phyloP scores from a whole-genome alignment of 2,113 vertebrate genomes.

The Caranx ignobilis region DNA sequence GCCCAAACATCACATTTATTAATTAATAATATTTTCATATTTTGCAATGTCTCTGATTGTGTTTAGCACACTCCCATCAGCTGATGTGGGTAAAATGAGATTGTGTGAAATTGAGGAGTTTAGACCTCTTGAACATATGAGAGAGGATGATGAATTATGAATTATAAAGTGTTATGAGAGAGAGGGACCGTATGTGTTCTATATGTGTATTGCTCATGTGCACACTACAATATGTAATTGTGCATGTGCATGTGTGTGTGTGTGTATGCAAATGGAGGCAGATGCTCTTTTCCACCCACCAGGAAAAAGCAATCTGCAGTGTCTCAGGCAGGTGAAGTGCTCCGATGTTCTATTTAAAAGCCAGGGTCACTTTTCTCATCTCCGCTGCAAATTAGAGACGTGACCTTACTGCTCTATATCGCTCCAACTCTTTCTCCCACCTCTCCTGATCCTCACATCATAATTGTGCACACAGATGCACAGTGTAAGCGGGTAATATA shows the following conservation, averaged over 20 bases:
- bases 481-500: constrained; percentile 17
- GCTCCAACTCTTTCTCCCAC: constrained; percentile 38
- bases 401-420: constrained; percentile 50
- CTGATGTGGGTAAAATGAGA: constrained; percentile 22
- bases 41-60: constrained; percentile 6
- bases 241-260: background rate
- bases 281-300: constrained; percentile 56
- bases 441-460: constrained; percentile 32
- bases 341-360: constrained; percentile 76
- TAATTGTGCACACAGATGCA: constrained; percentile 50
- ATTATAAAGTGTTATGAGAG: constrained; percentile 40
- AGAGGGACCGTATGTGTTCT: constrained; percentile 23
- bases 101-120: constrained; percentile 21
- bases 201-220: background rate
- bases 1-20: background rate
- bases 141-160: constrained; percentile 26
- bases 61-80: constrained; percentile 6
- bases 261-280: constrained; percentile 56
- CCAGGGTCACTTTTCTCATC: constrained; percentile 75
- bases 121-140: constrained; percentile 25
- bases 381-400: constrained; percentile 76
- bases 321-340: constrained; percentile 69
- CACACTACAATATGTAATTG: background rate
- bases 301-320: constrained; percentile 73
- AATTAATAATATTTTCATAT: constrained; percentile 22